A percentile compares a stretch with the other conserved stretches of the same genome.
phyloP scores from a whole-genome alignment of 2,888 invertebrate genomes.

The Hoplodrina blanda region DNA sequence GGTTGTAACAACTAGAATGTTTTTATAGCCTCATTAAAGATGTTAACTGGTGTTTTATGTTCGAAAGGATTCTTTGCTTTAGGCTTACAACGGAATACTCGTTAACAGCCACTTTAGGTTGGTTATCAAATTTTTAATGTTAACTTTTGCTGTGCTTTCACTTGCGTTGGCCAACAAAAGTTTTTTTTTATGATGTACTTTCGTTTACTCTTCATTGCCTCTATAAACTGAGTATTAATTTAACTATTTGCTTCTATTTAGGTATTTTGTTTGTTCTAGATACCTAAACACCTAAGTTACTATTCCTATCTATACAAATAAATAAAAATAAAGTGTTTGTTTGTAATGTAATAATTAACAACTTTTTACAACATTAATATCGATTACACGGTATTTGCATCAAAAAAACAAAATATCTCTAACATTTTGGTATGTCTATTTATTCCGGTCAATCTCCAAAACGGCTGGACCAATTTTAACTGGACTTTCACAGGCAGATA shows the following conservation, averaged over 20 bases:
- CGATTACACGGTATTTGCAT: too few species aligned
- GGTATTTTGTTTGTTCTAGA: not conserved
- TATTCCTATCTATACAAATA: too few species aligned
- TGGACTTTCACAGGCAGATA: too few species aligned
- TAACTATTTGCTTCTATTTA: not conserved
- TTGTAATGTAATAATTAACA: too few species aligned
- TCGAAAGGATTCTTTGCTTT: slow-evolving; percentile 56
- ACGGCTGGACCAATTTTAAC: too few species aligned
- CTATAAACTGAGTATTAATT: slow-evolving; percentile 31
- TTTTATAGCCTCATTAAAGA: slow-evolving; percentile 62
- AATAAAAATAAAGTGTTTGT: too few species aligned
- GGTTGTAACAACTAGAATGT: slow-evolving; percentile 57
- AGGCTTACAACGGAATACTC: slow-evolving; percentile 52
- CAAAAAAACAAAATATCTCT: too few species aligned
- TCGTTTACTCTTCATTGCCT: slow-evolving; percentile 32
- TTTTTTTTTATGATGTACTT: slow-evolving; percentile 40
- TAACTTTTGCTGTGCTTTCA: slow-evolving; percentile 41
- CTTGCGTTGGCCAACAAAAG: slow-evolving; percentile 35
- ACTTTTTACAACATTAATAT: too few species aligned
- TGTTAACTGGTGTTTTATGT: slow-evolving; percentile 59
- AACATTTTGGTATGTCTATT: too few species aligned
- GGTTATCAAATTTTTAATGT: slow-evolving; percentile 58
- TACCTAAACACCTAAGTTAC: not conserved
- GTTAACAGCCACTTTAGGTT: slow-evolving; percentile 57
- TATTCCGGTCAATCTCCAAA: too few species aligned